phyloP scores from a whole-genome alignment of 2,113 vertebrate species.

The Rhodinocichla rosea region DNA sequence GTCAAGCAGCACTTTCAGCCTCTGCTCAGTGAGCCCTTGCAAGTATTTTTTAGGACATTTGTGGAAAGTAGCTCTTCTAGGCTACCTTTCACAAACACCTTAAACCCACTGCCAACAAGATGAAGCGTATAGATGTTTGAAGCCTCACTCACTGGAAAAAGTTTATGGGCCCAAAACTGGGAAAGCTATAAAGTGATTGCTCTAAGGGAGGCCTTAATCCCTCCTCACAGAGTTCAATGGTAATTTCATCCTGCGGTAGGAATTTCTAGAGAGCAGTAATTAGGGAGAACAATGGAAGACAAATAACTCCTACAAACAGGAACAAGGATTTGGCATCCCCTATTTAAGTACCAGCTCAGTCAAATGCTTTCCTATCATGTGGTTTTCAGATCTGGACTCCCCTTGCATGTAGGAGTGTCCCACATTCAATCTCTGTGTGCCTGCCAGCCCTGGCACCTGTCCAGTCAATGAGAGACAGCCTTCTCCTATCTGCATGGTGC shows the following conservation, averaged over 20 bases:
- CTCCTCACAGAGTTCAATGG: background rate
- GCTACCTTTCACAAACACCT: background rate
- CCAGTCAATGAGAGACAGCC: background rate
- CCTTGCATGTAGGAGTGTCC: background rate
- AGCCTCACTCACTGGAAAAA: background rate
- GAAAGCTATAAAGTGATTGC: background rate
- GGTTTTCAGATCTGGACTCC: constrained; percentile 7
- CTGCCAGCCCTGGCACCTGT: background rate
- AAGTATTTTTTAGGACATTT: background rate
- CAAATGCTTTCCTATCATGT: background rate
- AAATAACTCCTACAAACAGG: background rate
- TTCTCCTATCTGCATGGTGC: background rate
- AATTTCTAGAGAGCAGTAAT: constrained; percentile 1
- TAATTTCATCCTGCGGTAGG: background rate
- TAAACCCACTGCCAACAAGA: background rate
- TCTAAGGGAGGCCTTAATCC: background rate
- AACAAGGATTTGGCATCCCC: background rate
- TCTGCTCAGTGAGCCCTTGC: background rate
- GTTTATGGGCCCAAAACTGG: background rate
- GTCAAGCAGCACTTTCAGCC: background rate
- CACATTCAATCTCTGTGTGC: background rate
- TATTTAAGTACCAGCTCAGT: background rate
- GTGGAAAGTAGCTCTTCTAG: background rate
- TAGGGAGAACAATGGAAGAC: constrained; percentile 22
- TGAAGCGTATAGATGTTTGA: background rate